A percentile compares a stretch with the other conserved stretches of the same genome.
These are phyloP conservation scores for Ctenodactylus gundi DNA, from an alignment of 2,113 vertebrate genomes.

Conservation along the genomic window DNA sequence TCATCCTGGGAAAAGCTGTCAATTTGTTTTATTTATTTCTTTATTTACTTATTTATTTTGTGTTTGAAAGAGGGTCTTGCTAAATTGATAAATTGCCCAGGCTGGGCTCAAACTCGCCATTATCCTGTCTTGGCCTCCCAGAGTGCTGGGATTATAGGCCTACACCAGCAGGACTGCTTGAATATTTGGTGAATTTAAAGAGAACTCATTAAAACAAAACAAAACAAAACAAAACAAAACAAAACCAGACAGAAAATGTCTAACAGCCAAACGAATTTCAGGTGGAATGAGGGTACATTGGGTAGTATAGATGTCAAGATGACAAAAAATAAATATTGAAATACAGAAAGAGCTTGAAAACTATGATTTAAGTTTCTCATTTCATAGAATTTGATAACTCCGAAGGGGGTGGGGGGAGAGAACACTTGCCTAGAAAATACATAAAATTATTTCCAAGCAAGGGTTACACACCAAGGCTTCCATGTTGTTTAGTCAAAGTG, in stretches of 20 bases:
- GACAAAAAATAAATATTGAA: neutral
- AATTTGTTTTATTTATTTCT: no score
- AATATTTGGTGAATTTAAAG: neutral
- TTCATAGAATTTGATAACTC: neutral
- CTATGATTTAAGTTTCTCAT: neutral
- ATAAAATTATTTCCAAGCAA: neutral
- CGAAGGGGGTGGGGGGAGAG: neutral
- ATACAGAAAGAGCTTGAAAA: neutral
- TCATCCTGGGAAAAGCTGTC: neutral
- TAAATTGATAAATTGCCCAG: no score
- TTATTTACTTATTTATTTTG: no score
- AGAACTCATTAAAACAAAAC: neutral
- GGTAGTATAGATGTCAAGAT: neutral
- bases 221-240: neutral
- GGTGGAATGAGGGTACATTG: neutral
- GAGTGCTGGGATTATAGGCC: no score
- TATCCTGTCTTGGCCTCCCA: no score
- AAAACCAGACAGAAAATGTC: neutral
- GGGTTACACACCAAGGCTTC: neutral
- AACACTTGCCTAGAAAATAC: neutral
- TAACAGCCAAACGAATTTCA: neutral
- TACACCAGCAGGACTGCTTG: no score
- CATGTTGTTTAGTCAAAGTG: neutral
- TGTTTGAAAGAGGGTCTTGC: no score
- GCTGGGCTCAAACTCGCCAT: no score